A percentile compares a stretch with the other conserved stretches of the same genome.
Evolutionary conservation across 2,113 vertebrate species (phyloP).

Genomic region (Noctilio leporinus): DNA sequence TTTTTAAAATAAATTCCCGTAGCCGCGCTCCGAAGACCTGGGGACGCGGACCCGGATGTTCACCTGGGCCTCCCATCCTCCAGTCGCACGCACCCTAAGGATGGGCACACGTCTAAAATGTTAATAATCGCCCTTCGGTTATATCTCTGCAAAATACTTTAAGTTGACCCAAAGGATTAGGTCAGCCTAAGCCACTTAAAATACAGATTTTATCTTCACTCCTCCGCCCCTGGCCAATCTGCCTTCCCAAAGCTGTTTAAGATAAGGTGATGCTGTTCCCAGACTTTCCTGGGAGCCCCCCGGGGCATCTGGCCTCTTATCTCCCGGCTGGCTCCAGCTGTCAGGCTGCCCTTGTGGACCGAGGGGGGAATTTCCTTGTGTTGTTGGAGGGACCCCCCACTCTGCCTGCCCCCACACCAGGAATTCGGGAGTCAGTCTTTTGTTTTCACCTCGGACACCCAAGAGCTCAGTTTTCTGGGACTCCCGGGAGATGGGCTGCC

Average conservation of each 20-base stretch:
- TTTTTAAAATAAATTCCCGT: not conserved
- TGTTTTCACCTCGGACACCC: not conserved
- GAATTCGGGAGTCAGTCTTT: too few species aligned
- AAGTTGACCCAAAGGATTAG: not conserved
- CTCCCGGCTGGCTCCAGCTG: too few species aligned
- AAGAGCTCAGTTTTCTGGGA: not conserved
- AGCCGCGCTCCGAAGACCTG: not conserved
- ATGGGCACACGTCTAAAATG: slow-evolving; percentile 59
- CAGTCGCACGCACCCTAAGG: slow-evolving; percentile 67
- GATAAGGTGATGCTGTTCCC: not conserved
- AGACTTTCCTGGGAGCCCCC: not conserved
- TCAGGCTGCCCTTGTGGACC: too few species aligned
- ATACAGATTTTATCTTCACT: not conserved
- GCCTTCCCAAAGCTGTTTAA: not conserved
- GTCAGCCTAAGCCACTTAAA: not conserved
- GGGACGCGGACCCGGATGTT: not conserved
- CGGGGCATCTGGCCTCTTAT: not conserved
- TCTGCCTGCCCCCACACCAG: too few species aligned
- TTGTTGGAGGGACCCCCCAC: not conserved
- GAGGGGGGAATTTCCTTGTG: not conserved
- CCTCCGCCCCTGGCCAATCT: not conserved
- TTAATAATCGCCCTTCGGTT: slow-evolving; percentile 42
- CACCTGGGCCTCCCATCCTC: too few species aligned
- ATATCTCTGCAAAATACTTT: not conserved
- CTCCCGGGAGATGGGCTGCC: not conserved